A percentile compares a stretch with the other conserved stretches of the same genome.
These are phyloP conservation scores for Aegithalos caudatus DNA, from an alignment of 2,113 vertebrate species.

Conservation along the genomic window DNA sequence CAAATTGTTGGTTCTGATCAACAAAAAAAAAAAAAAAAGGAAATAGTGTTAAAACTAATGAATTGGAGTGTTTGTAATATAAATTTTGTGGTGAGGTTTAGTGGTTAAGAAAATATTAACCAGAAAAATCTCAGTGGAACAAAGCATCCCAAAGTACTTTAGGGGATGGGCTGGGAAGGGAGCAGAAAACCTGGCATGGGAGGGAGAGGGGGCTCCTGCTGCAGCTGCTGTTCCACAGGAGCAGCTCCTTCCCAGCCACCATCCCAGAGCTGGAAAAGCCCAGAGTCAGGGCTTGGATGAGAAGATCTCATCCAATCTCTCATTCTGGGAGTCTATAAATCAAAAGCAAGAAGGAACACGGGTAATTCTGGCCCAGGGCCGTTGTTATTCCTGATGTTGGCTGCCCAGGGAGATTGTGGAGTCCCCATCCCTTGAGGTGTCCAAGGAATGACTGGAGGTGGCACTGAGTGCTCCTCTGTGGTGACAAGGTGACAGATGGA, in stretches of 20 bases:
- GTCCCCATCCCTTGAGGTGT: not conserved
- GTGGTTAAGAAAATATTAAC: not conserved
- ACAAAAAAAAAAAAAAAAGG: not conserved
- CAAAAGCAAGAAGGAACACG: not conserved
- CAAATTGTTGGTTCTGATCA: not conserved
- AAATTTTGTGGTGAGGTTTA: not conserved
- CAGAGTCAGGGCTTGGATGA: not conserved
- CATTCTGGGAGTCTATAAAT: not conserved
- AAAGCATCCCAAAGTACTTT: not conserved
- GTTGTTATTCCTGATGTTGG: not conserved
- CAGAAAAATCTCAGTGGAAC: not conserved
- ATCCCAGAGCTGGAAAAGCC: not conserved
- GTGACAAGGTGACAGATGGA: not conserved
- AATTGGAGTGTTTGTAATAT: not conserved
- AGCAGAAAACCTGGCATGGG: not conserved
- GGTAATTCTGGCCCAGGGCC: not conserved
- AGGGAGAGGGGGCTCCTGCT: not conserved
- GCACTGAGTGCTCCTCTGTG: not conserved
- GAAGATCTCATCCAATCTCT: not conserved
- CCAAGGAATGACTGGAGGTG: not conserved
- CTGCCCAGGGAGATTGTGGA: not conserved
- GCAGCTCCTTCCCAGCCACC: not conserved
- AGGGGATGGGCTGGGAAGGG: not conserved
- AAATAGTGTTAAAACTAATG: not conserved
- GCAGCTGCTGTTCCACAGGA: not conserved